Evolutionary conservation across 2,888 invertebrate genomes (phyloP), one percentile per base, ranked within the genome.

Genomic region (Oligia strigilis): DNA sequence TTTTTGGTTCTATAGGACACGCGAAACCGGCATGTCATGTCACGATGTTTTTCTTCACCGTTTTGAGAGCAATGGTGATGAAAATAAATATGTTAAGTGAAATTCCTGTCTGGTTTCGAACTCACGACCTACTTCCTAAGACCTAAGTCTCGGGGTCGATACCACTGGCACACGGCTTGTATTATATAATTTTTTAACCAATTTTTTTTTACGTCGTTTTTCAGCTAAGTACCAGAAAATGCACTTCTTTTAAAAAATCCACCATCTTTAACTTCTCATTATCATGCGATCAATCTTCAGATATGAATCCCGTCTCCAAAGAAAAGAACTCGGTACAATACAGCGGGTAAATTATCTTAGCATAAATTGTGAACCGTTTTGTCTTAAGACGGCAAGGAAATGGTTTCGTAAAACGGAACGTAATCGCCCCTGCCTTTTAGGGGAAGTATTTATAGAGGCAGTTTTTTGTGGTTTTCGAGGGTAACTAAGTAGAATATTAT

Each of bases 291-390:
- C 46, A 70, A 80, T 84, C 85, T 80, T 46, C 46, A 70, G 75
- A 75, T 80, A 72, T 66, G 70, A 73, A 62, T 71, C 55, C 65
- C 66, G 49, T 69, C 52, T 82, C 8, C 17, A 67, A 55, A 72
- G 36, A 83, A 87, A 81, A 87, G 66, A 80, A 75, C 23, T 46
- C 52, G 40, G 72, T 65, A 78, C 71, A 80, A 75, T 66, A 72
- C 77, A 65, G 62, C 52, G 55, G 74, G 78, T 78, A 86, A 86
- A 86, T 86, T 86, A 86, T 87, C 81, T 86, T 86, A 74, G 14
- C 87, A 87, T 86, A 84, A 86, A 86, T 87, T 87, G 64, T 76
- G 73, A 49, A 72, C 77, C 77, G 67, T 87, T 84, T 81, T 87
- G 87, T 84, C 84, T 81, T 78, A 72, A 71, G 67, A 82, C 55